These are phyloP conservation scores for Conchocele bisecta DNA, from an alignment of 2,888 invertebrate species.

Conservation along the genomic window DNA sequence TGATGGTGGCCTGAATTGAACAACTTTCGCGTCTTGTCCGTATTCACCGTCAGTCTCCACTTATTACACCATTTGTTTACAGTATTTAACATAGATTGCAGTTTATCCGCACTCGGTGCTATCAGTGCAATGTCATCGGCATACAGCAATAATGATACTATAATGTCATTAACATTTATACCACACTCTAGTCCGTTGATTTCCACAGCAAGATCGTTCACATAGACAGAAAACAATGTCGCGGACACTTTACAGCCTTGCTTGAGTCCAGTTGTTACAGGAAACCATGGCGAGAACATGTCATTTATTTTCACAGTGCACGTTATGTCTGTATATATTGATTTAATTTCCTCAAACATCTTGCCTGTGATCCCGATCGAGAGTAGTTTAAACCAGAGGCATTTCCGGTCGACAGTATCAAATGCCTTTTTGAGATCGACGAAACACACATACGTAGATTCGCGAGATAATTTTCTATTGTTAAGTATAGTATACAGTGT, in stretches of 20 bases:
- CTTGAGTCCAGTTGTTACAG: not conserved
- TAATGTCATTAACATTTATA: too few relatives aligned
- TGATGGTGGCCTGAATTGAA: too few relatives aligned
- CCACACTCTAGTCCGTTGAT: too few relatives aligned
- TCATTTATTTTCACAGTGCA: not conserved
- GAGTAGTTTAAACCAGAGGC: conserved; percentile 3
- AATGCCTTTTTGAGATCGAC: conserved; percentile 2
- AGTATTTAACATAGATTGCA: too few relatives aligned
- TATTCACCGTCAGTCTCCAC: too few relatives aligned
- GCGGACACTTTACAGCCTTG: not conserved
- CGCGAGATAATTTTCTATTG: not conserved
- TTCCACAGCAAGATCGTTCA: not conserved
- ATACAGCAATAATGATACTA: too few relatives aligned
- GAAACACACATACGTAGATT: conserved; percentile 3
- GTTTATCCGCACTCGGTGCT: too few relatives aligned
- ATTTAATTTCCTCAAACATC: conserved; percentile 4
- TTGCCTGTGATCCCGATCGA: conserved; percentile 1
- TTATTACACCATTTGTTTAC: too few relatives aligned
- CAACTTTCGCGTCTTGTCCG: too few relatives aligned
- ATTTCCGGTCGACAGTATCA: conserved; percentile 1
- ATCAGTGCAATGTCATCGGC: too few relatives aligned
- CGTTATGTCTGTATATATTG: not conserved
- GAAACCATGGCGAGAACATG: conserved; percentile 2
- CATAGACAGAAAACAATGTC: not conserved
- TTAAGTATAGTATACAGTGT: conserved; percentile 2